Base-by-base conservation (phyloP, 2,888 invertebrate species). In the Coleophora flavipennella region DNA sequence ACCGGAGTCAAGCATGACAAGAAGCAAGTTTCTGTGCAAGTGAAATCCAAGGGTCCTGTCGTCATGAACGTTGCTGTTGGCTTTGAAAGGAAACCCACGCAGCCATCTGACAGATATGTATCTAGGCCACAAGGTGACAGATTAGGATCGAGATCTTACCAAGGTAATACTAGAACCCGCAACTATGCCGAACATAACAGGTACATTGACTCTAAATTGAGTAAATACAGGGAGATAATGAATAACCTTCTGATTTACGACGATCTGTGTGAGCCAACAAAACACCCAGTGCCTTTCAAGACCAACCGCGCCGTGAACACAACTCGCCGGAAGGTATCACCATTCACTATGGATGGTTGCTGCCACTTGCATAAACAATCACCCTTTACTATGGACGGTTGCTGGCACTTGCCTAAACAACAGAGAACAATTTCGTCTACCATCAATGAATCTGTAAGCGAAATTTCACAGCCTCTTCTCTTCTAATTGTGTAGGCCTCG, bases 291-390 rank as follows among this genome's bases (percentile, higher is more conserved):
- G 3, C 64, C 67, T 2, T 43, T 47, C 1, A 79, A 64, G 43
- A 56, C 72, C 0, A 79, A 72, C 42, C 63, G 81, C 45, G 83
- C 83, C 14, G 76, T 69, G 3, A 80, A 80, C 45, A 80, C 79
- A 11, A 56, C 64, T 2, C 52, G 49, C 20, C 67, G 64, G 40
- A 65, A 55, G 44, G 40, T 59, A 29, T 60, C 59, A 2, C 55
- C 62, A 0, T 57, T 55, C 35, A 51, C 50, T 4, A 45, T 57
- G 10, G 49, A 49, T 9, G 45, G 40, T 3, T 41, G 28, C 33
- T 36, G 33, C 39, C 43, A 40, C 14, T 10, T 35, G 13, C 35
- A 36, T 9, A n/a, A n/a, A n/a, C n/a, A n/a, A n/a, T n/a, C n/a
- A n/a, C n/a, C n/a, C 28, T 10, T 27, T 8, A 27, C 28, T 10